These are phyloP conservation scores for Sphenopsis melanotis DNA, from an alignment of 2,797 vertebrate genomes.

Conservation along the genomic window DNA sequence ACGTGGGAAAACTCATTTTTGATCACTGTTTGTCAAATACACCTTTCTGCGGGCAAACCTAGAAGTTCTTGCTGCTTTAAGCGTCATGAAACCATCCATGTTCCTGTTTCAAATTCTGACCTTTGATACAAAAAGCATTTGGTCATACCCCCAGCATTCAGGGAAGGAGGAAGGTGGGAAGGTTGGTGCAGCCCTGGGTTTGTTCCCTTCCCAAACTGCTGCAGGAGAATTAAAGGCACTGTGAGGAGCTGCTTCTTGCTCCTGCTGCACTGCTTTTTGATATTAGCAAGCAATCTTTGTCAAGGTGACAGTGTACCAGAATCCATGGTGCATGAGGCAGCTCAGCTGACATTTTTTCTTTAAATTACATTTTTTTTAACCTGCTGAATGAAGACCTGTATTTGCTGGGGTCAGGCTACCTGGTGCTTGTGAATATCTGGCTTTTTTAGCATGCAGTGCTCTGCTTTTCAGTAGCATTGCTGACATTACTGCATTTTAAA, in stretches of 20 bases:
- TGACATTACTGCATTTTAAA: neutral
- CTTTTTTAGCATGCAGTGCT: neutral
- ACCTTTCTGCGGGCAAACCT: neutral
- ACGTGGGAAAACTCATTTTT: neutral
- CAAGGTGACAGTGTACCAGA: neutral
- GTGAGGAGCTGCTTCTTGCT: neutral
- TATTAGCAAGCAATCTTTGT: neutral
- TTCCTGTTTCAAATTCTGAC: neutral
- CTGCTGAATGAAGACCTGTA: neutral
- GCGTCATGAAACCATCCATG: accelerated
- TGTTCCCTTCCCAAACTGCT: neutral
- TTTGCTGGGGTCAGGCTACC: neutral
- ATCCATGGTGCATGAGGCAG: neutral
- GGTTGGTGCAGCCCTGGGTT: neutral
- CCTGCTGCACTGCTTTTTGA: neutral
- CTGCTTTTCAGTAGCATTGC: neutral
- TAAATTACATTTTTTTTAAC: neutral
- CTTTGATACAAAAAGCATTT: neutral
- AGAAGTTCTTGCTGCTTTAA: neutral
- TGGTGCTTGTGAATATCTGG: neutral
- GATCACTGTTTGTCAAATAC: neutral
- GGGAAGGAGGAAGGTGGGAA: neutral
- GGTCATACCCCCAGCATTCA: neutral
- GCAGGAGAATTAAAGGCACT: neutral
- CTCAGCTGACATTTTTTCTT: neutral